These are phyloP conservation scores for Pyrocoelia pectoralis DNA, from an alignment of 2,888 invertebrate species.

Conservation along the genomic window DNA sequence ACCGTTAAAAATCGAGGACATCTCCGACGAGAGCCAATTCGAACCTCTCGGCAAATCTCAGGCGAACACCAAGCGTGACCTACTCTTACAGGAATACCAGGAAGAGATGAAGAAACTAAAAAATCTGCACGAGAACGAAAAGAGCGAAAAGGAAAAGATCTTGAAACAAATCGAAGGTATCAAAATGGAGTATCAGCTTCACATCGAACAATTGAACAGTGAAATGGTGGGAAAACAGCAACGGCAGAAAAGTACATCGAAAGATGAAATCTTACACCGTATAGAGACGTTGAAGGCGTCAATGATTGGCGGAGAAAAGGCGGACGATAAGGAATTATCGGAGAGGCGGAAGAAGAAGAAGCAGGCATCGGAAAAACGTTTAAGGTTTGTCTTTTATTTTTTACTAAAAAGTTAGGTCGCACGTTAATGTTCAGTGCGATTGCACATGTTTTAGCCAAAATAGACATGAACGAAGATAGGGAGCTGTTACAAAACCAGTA, in stretches of 20 bases:
- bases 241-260: slow-evolving; percentile 62
- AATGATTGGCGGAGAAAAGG: slow-evolving; percentile 83
- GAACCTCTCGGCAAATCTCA: slow-evolving; percentile 42
- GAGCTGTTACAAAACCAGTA: slow-evolving; percentile 78
- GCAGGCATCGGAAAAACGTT: slow-evolving; percentile 72
- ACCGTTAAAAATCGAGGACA: slow-evolving; percentile 48
- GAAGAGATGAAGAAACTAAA: slow-evolving; percentile 61
- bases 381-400: slow-evolving; percentile 53
- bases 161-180: slow-evolving; percentile 61
- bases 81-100: slow-evolving; percentile 63
- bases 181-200: slow-evolving; percentile 66
- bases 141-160: slow-evolving; percentile 56
- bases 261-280: slow-evolving; percentile 58
- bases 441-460: slow-evolving; percentile 65
- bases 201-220: slow-evolving; percentile 66
- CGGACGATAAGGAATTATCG: slow-evolving; percentile 74
- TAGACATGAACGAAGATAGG: slow-evolving; percentile 73
- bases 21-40: slow-evolving; percentile 16
- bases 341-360: slow-evolving; percentile 73
- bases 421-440: slow-evolving; percentile 59
- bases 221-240: slow-evolving; percentile 66
- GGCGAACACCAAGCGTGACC: slow-evolving; percentile 53
- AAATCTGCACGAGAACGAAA: slow-evolving; percentile 56
- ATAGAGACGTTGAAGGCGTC: slow-evolving; percentile 70
- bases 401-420: no score